Percentiles rank a stretch among this genome's conserved stretches.
phyloP scores from a whole-genome alignment of 2,113 vertebrate genomes.

The Axis porcinus region DNA sequence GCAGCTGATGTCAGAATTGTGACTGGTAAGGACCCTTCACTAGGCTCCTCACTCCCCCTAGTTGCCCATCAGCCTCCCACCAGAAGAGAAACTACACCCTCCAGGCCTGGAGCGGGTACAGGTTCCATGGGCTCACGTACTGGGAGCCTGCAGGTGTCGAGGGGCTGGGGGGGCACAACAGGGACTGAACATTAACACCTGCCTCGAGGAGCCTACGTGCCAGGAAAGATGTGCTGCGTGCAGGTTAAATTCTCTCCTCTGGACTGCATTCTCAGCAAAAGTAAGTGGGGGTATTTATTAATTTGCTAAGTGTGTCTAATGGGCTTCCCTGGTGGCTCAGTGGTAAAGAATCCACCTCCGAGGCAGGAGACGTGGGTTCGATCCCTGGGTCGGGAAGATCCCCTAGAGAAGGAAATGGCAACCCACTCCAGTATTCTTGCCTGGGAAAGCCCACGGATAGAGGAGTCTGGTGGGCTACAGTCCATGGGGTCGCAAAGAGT shows the following conservation, averaged over 20 bases:
- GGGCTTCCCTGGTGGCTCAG: background rate
- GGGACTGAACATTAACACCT: background rate
- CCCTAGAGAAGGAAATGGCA: background rate
- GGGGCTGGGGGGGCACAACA: background rate
- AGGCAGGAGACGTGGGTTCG: background rate
- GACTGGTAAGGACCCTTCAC: background rate
- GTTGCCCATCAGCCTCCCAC: background rate
- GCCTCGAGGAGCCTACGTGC: fast-evolving
- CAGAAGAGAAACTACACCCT: too few species aligned
- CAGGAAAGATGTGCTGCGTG: fast-evolving
- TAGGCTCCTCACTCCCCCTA: background rate
- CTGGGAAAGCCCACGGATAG: background rate
- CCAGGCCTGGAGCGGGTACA: background rate
- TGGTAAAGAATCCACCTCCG: background rate
- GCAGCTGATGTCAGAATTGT: background rate
- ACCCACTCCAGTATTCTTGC: background rate
- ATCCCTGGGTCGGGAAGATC: background rate
- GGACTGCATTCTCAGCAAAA: background rate
- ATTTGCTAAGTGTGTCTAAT: background rate
- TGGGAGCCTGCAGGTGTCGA: background rate
- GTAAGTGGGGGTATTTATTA: background rate
- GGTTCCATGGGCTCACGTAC: fast-evolving
- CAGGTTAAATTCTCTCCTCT: background rate
- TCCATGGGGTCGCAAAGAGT: background rate
- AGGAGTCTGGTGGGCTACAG: background rate